Evolutionary conservation across 2,797 vertebrate species (phyloP).

Genomic region (Leuciscus waleckii): DNA sequence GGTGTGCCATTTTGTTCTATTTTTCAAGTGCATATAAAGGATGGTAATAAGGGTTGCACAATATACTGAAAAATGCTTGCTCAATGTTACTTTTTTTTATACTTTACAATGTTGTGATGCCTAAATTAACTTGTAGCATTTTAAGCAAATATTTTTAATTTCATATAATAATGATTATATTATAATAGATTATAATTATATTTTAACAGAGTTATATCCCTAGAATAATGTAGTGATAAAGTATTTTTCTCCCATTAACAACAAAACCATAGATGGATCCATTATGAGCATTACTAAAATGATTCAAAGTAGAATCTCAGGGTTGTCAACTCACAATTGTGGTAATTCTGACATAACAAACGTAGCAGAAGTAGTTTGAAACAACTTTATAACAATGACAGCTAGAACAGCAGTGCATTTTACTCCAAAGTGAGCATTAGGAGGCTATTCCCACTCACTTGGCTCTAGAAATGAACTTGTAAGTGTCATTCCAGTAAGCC

Average conservation of each 20-base stretch:
- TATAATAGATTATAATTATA: no score
- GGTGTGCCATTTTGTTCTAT: neutral
- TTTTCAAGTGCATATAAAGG: neutral
- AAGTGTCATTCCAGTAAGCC: slow-evolving; percentile 98
- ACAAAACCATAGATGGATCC: neutral
- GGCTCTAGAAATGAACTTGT: slow-evolving; percentile 98
- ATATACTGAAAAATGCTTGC: neutral
- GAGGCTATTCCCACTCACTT: slow-evolving; percentile 78
- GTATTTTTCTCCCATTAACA: neutral
- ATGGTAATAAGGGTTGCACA: neutral
- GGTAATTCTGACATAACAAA: neutral
- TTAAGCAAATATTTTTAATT: neutral
- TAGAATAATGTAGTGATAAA: neutral
- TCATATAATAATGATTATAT: neutral
- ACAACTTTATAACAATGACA: neutral
- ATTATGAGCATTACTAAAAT: neutral
- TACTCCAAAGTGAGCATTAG: neutral
- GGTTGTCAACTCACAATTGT: neutral
- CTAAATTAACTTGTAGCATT: neutral
- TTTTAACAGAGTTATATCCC: neutral
- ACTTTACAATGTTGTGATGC: neutral
- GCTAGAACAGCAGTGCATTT: neutral
- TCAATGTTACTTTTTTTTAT: neutral
- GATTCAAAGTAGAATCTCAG: neutral
- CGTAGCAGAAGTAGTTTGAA: neutral